Conservation (phyloP, 2,113 vertebrate genomes). For the Plestiodon gilberti region DNA sequence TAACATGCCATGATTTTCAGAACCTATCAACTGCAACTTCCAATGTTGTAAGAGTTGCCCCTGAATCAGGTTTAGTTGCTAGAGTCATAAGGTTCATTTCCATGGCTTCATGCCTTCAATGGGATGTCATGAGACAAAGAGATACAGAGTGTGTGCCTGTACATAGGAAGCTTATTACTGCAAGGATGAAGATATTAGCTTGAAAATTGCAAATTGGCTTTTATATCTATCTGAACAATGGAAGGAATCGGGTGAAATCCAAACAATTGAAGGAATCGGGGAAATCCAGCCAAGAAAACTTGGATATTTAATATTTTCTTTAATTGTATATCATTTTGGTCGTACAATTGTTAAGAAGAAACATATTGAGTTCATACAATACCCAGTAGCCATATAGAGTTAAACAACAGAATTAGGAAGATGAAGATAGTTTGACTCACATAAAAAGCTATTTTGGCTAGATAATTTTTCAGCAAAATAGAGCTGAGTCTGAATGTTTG, state of each 20-base stretch:
- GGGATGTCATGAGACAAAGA: too few relatives aligned
- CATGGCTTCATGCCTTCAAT: too few relatives aligned
- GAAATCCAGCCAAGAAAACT: conserved; percentile 13
- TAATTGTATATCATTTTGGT: conserved; percentile 72
- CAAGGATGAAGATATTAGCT: background rate
- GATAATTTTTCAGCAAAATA: conserved; percentile 40
- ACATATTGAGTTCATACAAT: conserved; percentile 47
- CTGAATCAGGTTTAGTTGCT: too few relatives aligned
- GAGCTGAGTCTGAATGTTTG: conserved; percentile 34
- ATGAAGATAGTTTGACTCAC: conserved; percentile 40
- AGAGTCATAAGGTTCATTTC: too few relatives aligned
- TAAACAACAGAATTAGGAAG: conserved; percentile 43
- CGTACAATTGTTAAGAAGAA: conserved; percentile 65
- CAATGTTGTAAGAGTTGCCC: too few relatives aligned
- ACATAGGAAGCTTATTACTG: background rate
- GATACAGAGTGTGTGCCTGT: too few relatives aligned
- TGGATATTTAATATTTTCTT: conserved; percentile 65
- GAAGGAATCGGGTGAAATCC: too few relatives aligned
- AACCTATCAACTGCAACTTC: too few relatives aligned
- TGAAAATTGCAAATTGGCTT: background rate
- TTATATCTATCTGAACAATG: background rate
- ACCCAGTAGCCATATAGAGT: conserved; percentile 52
- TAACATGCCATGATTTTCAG: too few relatives aligned
- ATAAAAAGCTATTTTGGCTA: conserved; percentile 50
- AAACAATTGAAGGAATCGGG: background rate